Evolutionary conservation across 2,113 vertebrate species (phyloP).

Genomic region (Haemorhous mexicanus): DNA sequence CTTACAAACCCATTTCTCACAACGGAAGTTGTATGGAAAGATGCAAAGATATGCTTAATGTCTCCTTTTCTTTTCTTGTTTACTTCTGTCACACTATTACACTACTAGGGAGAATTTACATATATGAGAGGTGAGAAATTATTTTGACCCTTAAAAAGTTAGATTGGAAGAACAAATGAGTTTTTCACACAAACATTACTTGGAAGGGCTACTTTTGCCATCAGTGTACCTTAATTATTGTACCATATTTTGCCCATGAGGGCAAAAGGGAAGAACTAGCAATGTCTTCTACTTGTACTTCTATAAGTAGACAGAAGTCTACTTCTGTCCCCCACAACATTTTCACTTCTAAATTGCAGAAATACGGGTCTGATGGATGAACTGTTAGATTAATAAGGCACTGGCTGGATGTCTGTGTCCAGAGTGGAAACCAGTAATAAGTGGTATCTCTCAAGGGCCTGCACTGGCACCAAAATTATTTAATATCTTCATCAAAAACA

Average conservation of each 20-base stretch:
- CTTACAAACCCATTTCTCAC: background rate
- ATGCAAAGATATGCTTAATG: background rate
- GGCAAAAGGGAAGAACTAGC: background rate
- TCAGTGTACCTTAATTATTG: background rate
- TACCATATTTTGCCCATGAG: background rate
- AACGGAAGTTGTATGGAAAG: background rate
- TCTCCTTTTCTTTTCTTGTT: background rate
- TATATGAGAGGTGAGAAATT: background rate
- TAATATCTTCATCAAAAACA: background rate
- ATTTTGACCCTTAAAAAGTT: rapidly evolving
- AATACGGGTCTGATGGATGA: background rate
- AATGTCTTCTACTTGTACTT: background rate
- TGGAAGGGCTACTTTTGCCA: background rate
- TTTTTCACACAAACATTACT: background rate
- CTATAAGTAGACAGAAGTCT: background rate
- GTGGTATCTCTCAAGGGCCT: background rate
- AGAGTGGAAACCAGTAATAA: background rate
- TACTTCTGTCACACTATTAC: background rate
- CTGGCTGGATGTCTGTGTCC: background rate
- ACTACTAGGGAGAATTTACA: background rate
- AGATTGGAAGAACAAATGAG: background rate
- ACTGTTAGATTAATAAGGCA: background rate
- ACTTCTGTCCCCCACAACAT: background rate
- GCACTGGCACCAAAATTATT: background rate
- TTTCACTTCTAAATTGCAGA: background rate